phyloP scores from a whole-genome alignment of 2,888 invertebrate species.

The Brachylomia viminalis region DNA sequence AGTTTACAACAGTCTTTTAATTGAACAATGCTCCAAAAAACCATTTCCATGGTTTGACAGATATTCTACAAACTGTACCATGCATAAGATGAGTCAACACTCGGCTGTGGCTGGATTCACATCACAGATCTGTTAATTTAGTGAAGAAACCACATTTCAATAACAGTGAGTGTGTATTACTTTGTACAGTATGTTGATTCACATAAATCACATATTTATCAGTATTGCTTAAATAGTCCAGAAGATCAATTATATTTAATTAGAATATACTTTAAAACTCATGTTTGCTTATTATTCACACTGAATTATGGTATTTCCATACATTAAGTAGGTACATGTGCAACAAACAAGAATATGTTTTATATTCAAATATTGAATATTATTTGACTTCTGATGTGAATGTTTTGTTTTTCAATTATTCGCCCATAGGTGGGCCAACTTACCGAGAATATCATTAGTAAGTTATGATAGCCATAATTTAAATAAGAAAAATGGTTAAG shows the following conservation, averaged over 20 bases:
- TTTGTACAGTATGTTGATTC: neutral
- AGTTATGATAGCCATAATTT: neutral
- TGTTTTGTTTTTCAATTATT: neutral
- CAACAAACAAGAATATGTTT: neutral
- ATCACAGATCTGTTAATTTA: neutral
- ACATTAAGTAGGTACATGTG: neutral
- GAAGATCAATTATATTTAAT: neutral
- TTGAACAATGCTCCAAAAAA: neutral
- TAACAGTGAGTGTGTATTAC: neutral
- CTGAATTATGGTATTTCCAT: neutral
- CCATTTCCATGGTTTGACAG: neutral
- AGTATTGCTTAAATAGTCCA: neutral
- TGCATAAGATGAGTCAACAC: neutral
- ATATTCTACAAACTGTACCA: neutral
- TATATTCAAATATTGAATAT: neutral
- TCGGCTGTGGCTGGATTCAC: neutral
- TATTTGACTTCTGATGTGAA: neutral
- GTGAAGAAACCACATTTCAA: conserved; percentile 4
- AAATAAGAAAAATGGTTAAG: neutral
- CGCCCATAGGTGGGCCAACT: no score
- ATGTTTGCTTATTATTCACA: neutral
- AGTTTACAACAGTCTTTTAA: neutral
- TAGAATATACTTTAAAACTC: neutral
- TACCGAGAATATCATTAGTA: neutral
- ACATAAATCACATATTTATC: conserved; percentile 11